These are phyloP conservation scores for Neostethus bicornis DNA, from an alignment of 2,797 vertebrate species.

Conservation along the genomic window DNA sequence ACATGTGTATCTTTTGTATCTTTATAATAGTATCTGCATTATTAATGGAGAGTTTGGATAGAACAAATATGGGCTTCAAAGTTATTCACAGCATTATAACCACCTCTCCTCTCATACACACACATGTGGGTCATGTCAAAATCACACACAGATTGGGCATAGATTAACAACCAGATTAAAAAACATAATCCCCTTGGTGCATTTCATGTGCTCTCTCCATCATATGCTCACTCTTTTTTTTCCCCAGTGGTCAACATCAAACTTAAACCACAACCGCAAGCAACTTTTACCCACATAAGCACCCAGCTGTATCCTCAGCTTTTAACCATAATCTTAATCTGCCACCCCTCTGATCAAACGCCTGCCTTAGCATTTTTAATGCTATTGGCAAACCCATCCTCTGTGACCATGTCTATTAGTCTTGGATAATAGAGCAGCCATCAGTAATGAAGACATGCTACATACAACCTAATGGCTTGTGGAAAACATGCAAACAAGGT, in stretches of 20 bases:
- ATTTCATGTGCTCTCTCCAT: slow-evolving; percentile 14
- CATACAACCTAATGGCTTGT: slow-evolving; percentile 46
- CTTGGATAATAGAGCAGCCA: slow-evolving; percentile 58
- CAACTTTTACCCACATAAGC: slow-evolving; percentile 16
- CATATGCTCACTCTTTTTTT: slow-evolving; percentile 23
- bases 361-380: slow-evolving; percentile 54
- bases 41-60: slow-evolving; percentile 46
- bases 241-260: slow-evolving; percentile 30
- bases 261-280: slow-evolving; percentile 24
- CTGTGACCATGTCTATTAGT: slow-evolving; percentile 58
- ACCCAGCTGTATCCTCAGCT: slow-evolving; percentile 36
- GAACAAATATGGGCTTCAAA: slow-evolving; percentile 24
- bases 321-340: slow-evolving; percentile 43
- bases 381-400: slow-evolving; percentile 56
- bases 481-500: slow-evolving; percentile 65
- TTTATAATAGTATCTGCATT: slow-evolving; percentile 22
- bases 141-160: slow-evolving; percentile 23
- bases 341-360: slow-evolving; percentile 38
- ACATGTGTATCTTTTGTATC: slow-evolving; percentile 15
- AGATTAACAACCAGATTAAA: slow-evolving; percentile 33
- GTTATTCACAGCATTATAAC: slow-evolving; percentile 42
- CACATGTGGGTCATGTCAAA: slow-evolving; percentile 15
- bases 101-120: slow-evolving; percentile 19
- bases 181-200: slow-evolving; percentile 1
- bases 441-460: slow-evolving; percentile 63